Conservation (phyloP, 2,113 vertebrate genomes). For the Coturnix japonica region DNA sequence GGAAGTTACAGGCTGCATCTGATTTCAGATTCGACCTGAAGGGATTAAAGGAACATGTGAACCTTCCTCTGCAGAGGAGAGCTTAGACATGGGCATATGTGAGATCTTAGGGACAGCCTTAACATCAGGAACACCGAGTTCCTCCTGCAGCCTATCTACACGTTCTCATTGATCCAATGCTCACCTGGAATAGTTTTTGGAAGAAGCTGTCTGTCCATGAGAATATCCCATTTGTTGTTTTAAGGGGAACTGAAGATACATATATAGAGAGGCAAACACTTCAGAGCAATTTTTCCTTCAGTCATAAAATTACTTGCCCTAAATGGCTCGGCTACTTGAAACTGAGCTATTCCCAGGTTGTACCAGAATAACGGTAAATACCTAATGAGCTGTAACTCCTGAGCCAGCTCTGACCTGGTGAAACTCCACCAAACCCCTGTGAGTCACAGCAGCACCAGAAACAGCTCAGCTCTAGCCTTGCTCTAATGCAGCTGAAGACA, state of each 20-base stretch:
- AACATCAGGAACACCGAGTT: not conserved
- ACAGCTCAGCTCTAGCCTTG: not conserved
- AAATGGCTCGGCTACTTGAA: not conserved
- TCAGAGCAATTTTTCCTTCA: not conserved
- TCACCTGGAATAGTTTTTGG: not conserved
- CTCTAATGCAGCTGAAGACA: not conserved
- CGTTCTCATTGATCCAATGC: not conserved
- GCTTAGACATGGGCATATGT: not conserved
- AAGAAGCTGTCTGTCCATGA: not conserved
- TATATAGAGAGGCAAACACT: not conserved
- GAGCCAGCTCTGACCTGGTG: not conserved
- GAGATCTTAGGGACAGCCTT: not conserved
- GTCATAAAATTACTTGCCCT: not conserved
- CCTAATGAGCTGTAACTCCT: not conserved
- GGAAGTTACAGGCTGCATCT: not conserved
- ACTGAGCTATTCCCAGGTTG: not conserved
- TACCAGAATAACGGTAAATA: not conserved
- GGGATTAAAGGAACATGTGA: not conserved
- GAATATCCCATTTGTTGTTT: not conserved
- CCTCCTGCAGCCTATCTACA: not conserved
- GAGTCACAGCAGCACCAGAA: not conserved
- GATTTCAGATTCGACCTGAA: not conserved
- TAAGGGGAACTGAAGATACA: not conserved
- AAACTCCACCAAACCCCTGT: not conserved
- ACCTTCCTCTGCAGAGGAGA: not conserved